phyloP scores from a whole-genome alignment of 2,888 invertebrate genomes.

The Choreutis nemorana region DNA sequence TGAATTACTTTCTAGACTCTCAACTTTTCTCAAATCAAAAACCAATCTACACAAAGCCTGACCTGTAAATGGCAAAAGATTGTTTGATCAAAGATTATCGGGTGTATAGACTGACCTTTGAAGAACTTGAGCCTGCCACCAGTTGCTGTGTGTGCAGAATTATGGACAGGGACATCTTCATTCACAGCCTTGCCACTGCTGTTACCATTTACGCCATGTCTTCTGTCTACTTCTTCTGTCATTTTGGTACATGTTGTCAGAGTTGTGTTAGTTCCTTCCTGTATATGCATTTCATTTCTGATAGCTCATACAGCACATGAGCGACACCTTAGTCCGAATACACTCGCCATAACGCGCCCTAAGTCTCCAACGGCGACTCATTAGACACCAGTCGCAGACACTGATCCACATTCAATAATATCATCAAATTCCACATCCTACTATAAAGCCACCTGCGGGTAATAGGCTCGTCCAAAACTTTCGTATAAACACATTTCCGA shows the following conservation, averaged over 20 bases:
- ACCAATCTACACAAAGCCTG: not conserved
- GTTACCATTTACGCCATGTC: constrained; percentile 77
- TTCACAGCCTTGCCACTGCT: constrained; percentile 64
- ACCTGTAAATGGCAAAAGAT: not conserved
- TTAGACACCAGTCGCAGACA: constrained; percentile 37
- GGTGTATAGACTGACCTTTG: constrained; percentile 65
- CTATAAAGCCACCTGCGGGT: constrained; percentile 59
- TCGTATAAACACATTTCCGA: constrained; percentile 61
- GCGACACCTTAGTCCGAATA: constrained; percentile 52
- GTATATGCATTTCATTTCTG: constrained; percentile 74
- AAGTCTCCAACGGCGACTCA: constrained; percentile 33
- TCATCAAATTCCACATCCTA: constrained; percentile 60
- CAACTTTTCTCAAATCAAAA: constrained; percentile 22
- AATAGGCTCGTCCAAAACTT: constrained; percentile 46
- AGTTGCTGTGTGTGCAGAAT: constrained; percentile 51
- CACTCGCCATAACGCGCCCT: constrained; percentile 54
- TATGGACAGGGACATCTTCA: constrained; percentile 55
- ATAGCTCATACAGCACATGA: constrained; percentile 59
- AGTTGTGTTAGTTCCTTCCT: constrained; percentile 70
- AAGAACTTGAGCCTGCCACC: constrained; percentile 84
- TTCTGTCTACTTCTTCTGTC: constrained; percentile 73
- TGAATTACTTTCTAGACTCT: constrained; percentile 65
- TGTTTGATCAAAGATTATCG: not conserved
- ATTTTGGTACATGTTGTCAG: constrained; percentile 76
- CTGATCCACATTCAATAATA: constrained; percentile 43